Conservation (phyloP, 2,888 invertebrate species). For the Drosophila limbata region DNA sequence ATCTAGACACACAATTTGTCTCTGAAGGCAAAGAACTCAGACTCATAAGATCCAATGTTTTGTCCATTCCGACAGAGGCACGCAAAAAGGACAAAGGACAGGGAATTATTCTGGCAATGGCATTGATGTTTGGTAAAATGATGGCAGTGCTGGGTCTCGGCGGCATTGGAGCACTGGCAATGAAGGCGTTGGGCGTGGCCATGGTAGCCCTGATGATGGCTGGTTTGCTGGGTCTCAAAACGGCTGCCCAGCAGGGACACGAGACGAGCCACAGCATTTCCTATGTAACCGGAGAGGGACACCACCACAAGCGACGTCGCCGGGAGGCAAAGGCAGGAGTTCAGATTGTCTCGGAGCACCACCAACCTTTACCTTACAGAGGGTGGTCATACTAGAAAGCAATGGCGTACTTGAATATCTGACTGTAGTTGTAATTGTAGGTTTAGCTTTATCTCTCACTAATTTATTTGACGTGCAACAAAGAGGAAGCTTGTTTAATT, state of each 20-base stretch:
- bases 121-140: slow-evolving; percentile 92
- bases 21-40: not conserved
- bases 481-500: slow-evolving; percentile 35
- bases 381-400: slow-evolving; percentile 84
- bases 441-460: slow-evolving; percentile 43
- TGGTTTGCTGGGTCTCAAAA: slow-evolving; percentile 91
- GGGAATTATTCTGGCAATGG: slow-evolving; percentile 87
- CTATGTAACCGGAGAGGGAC: slow-evolving; percentile 85
- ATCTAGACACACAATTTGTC: not conserved
- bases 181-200: slow-evolving; percentile 91
- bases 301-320: slow-evolving; percentile 81
- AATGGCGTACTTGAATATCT: slow-evolving; percentile 14
- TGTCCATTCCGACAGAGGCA: slow-evolving; percentile 85
- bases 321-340: slow-evolving; percentile 46
- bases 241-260: slow-evolving; percentile 87
- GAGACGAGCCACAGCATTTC: slow-evolving; percentile 86
- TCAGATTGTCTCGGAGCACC: slow-evolving; percentile 37
- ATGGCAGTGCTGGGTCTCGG: slow-evolving; percentile 91
- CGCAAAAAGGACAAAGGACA: slow-evolving; percentile 88
- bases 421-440: slow-evolving; percentile 28
- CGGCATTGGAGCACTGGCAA: slow-evolving; percentile 90
- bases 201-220: slow-evolving; percentile 91
- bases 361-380: slow-evolving; percentile 86
- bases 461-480: slow-evolving; percentile 64
- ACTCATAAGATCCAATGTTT: slow-evolving; percentile 35